Evolutionary conservation across 1,140 invertebrate species (phyloP).

Genomic region (Drosophila guanche): DNA sequence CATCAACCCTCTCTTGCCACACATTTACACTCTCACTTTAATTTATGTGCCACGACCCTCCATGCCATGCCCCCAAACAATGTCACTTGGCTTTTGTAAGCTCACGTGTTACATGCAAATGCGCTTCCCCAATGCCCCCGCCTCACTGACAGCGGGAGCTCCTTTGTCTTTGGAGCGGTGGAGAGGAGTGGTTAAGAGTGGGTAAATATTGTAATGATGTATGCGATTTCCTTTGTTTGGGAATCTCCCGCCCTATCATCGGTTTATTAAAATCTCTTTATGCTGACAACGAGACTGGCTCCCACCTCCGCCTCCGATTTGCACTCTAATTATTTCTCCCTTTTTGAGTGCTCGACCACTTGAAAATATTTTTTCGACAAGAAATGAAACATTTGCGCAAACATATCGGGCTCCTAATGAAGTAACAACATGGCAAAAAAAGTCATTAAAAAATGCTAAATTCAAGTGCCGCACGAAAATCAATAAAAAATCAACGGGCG

Average conservation of each 20-base stretch:
- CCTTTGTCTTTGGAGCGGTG: conserved; percentile 35
- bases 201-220: conserved; percentile 81
- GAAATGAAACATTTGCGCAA: conserved; percentile 65
- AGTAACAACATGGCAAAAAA: conserved; percentile 73
- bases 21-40: conserved; percentile 79
- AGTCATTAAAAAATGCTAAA: conserved; percentile 77
- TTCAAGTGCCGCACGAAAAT: conserved; percentile 61
- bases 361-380: conserved; percentile 45
- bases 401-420: conserved; percentile 59
- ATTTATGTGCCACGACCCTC: conserved; percentile 73
- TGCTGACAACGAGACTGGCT: conserved; percentile 8
- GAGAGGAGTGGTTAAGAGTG: conserved; percentile 56
- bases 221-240: conserved; percentile 69
- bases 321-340: conserved; percentile 1
- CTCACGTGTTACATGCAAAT: conserved; percentile 81
- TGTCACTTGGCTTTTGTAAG: conserved; percentile 77
- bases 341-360: conserved; percentile 54
- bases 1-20: conserved; percentile 61
- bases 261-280: conserved; percentile 76
- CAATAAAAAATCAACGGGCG: conserved; percentile 61
- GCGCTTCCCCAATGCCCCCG: conserved; percentile 60
- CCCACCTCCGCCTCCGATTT: conserved; percentile 37
- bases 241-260: conserved; percentile 48
- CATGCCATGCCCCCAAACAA: conserved; percentile 59
- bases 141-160: conserved; percentile 14